A percentile compares a stretch with the other conserved stretches of the same genome.
phyloP scores from a whole-genome alignment of 2,888 invertebrate species.

The Sinhomidia bicolor region DNA sequence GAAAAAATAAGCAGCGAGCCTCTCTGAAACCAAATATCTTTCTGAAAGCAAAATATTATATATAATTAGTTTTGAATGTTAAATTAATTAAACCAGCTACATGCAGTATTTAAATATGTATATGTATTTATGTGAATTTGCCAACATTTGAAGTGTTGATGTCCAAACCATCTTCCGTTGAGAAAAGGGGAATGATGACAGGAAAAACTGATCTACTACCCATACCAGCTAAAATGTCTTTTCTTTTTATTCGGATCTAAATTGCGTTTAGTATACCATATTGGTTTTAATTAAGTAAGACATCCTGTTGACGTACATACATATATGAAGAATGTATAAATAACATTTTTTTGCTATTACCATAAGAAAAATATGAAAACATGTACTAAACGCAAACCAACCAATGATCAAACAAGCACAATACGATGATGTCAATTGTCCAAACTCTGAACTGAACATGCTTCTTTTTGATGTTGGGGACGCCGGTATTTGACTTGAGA shows the following conservation, averaged over 20 bases:
- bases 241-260: not conserved
- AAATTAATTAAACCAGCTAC: no score
- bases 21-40: conserved; percentile 11
- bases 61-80: no score
- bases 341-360: no score
- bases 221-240: not conserved
- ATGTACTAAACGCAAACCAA: conserved; percentile 14
- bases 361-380: not conserved
- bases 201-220: not conserved
- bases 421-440: not conserved
- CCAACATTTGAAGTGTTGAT: not conserved
- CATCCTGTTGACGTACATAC: no score
- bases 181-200: conserved; percentile 11
- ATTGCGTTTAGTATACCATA: not conserved
- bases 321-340: no score
- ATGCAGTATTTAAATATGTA: not conserved
- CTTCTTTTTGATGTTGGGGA: conserved; percentile 6
- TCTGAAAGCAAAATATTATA: not conserved
- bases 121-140: not conserved
- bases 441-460: not conserved
- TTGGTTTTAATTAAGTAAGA: no score
- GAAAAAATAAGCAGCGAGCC: not conserved
- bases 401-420: not conserved
- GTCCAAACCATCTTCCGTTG: not conserved
- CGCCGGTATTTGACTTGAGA: conserved; percentile 8